phyloP scores from a whole-genome alignment of 1,140 invertebrate species.

The Drosophila navojoa region DNA sequence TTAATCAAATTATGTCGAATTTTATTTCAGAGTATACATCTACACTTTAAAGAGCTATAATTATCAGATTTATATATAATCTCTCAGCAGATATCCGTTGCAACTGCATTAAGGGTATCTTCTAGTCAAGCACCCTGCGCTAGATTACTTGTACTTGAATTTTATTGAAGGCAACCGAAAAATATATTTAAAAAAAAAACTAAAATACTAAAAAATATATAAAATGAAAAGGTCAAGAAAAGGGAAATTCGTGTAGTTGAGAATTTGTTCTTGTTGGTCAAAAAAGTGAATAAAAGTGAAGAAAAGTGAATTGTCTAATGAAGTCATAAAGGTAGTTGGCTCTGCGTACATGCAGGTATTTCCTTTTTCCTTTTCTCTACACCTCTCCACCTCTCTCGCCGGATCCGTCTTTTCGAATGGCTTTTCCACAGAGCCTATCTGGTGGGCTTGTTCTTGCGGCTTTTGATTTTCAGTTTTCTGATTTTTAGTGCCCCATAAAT shows the following conservation, averaged over 20 bases:
- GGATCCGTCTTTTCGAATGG: neutral
- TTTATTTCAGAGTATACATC: too few relatives aligned
- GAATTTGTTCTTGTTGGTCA: constrained; percentile 1
- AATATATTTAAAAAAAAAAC: constrained; percentile 64
- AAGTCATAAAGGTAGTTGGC: constrained; percentile 65
- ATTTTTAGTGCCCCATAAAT: constrained; percentile 38
- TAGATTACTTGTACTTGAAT: neutral
- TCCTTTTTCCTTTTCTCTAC: constrained; percentile 22
- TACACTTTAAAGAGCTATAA: too few relatives aligned
- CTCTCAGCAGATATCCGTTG: too few relatives aligned
- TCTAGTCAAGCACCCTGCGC: too few relatives aligned
- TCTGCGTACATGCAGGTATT: constrained; percentile 61
- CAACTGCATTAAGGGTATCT: too few relatives aligned
- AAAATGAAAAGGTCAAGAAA: constrained; percentile 28
- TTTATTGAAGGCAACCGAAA: constrained; percentile 73
- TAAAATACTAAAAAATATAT: constrained; percentile 18
- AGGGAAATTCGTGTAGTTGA: constrained; percentile 59
- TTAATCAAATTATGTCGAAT: too few relatives aligned
- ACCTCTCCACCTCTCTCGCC: neutral
- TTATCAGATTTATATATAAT: too few relatives aligned
- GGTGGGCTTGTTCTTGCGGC: constrained; percentile 56
- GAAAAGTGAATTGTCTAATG: constrained; percentile 78
- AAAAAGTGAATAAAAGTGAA: constrained; percentile 8
- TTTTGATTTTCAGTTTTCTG: constrained; percentile 24
- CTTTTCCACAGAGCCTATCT: constrained; percentile 29